A percentile compares a stretch with the other conserved stretches of the same genome.
Conservation (phyloP, 2,113 vertebrate species). For the Romanogobio albipinnatus region DNA sequence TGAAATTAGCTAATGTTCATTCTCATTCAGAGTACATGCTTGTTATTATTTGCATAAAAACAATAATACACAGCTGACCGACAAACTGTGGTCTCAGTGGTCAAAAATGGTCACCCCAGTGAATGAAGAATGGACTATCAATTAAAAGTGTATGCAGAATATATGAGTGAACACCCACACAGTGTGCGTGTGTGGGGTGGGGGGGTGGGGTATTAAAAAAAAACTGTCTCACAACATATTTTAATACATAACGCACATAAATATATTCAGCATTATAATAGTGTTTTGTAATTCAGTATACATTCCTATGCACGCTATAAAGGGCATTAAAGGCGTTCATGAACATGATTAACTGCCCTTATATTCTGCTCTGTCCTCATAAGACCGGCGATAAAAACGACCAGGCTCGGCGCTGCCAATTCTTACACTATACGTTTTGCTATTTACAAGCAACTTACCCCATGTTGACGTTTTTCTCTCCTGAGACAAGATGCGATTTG, state of each 20-base stretch:
- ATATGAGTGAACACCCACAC: no score
- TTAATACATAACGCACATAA: background rate
- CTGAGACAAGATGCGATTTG: conserved; percentile 37
- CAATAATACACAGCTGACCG: conserved; percentile 6
- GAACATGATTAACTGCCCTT: conserved; percentile 5
- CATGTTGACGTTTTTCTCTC: conserved; percentile 39
- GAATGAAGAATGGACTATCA: background rate
- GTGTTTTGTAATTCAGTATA: background rate
- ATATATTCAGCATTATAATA: background rate
- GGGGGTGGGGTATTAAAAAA: background rate
- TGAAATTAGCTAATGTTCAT: conserved; percentile 10
- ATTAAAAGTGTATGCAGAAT: no score
- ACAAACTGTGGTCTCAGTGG: background rate
- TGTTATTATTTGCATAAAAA: background rate
- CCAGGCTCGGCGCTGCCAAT: background rate
- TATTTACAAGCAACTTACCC: conserved; percentile 50
- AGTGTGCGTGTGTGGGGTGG: background rate
- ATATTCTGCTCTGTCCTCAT: conserved; percentile 2
- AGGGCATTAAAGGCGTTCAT: background rate
- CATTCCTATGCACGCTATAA: background rate
- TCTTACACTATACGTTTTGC: conserved; percentile 14
- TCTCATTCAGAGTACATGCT: conserved; percentile 6
- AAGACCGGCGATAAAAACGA: background rate
- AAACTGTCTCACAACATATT: background rate
- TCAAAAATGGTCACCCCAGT: background rate